Evolutionary conservation across 2,888 invertebrate genomes (phyloP), one percentile per base, ranked within the genome.

Genomic region (Chrysolina oricalcia): DNA sequence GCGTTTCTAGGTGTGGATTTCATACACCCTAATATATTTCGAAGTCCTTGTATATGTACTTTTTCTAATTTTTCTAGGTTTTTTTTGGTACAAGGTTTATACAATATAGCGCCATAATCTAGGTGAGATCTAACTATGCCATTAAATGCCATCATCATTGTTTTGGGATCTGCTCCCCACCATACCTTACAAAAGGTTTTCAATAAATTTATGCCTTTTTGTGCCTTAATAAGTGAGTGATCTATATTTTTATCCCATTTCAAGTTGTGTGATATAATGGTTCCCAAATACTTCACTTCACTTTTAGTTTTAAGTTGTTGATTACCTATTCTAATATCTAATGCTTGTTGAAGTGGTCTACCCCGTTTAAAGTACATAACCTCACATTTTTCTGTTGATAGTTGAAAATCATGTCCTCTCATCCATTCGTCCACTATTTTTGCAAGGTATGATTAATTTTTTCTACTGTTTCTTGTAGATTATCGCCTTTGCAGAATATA

Each of bases 191-290:
- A 64, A 9, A 76, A 50, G 5, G 62, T 43, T 50, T 67, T 69
- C n/a, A 79, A 56, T n/a, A 78, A 40, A 35, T 73, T 78, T n/a
- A 77, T 56, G 9, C 65, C 75, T 67, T 73, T 64, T 0, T 53
- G n/a, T 17, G 72, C 77, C 70, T 75, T 77, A 9, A 19, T 50
- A n/a, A 6, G 9, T 19, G 9, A 59, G 41, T 43, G 46, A 6
- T 75, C 43, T 63, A 76, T 75, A 50, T 71, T 63, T 40, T 17
- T 40, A 21, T 50, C 59, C 75, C 77, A 80, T 13, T 70, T 73
- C 59, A 77, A n/a, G 6, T 79, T 53, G 13, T 46, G 21, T 43
- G 67, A n/a, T 2, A 70, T 64, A 1, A 43, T 76, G 11, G 72
- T 27, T 17, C 72, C 77, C 40, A 78, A 53, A 35, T 75, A 79